Evolutionary conservation across 2,113 vertebrate species (phyloP).

Genomic region (Pteruthius melanotis): DNA sequence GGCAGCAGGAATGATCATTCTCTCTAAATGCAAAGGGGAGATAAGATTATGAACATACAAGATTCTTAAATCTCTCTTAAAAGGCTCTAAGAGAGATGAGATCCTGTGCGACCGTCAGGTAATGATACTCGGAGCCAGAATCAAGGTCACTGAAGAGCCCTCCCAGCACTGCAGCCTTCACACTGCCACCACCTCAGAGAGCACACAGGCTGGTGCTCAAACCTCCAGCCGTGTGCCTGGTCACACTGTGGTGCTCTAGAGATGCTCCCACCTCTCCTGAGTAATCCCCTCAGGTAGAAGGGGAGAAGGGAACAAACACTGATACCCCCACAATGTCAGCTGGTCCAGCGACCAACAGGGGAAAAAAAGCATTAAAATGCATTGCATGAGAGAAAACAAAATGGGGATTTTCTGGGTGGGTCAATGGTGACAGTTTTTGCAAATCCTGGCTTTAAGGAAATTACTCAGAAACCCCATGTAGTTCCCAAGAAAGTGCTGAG

Average conservation of each 20-base stretch:
- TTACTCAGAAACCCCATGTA: background rate
- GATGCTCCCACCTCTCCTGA: background rate
- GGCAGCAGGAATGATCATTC: background rate
- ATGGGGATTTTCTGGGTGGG: background rate
- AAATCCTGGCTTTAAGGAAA: background rate
- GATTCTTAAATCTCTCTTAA: background rate
- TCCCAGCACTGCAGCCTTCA: background rate
- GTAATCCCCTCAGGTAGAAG: background rate
- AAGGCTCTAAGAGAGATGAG: background rate
- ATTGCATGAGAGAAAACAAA: background rate
- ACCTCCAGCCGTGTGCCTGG: background rate
- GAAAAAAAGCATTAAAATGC: background rate
- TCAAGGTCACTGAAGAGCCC: background rate
- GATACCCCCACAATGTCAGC: rapidly evolving
- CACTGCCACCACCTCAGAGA: rapidly evolving
- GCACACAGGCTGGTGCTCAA: background rate
- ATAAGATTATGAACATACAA: background rate
- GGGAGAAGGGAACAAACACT: background rate
- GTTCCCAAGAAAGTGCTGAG: background rate
- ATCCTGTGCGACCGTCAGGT: background rate
- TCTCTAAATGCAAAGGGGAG: background rate
- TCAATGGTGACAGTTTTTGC: background rate
- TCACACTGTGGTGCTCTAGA: background rate
- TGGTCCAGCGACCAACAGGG: rapidly evolving
- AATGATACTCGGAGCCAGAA: background rate